Conservation (phyloP, 2,888 invertebrate species). For the Lymantria dispar region DNA sequence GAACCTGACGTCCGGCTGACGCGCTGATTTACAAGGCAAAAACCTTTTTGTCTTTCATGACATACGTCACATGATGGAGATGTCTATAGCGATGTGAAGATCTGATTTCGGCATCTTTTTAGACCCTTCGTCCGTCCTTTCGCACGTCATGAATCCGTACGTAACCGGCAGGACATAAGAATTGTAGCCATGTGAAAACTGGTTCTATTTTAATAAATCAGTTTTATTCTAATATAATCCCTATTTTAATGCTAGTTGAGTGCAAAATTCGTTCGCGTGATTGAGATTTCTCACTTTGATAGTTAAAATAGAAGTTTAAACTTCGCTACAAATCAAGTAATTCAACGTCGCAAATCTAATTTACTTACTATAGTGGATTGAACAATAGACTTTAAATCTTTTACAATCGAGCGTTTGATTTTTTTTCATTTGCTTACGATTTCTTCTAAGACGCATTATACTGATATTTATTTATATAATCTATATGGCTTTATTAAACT, state of each 20-base stretch:
- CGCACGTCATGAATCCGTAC: constrained; percentile 43
- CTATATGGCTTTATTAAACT: no score
- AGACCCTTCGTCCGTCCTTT: constrained; percentile 53
- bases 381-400: constrained; percentile 20
- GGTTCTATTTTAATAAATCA: constrained; percentile 19
- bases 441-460: no score
- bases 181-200: constrained; percentile 26
- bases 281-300: constrained; percentile 19
- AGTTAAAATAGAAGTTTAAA: constrained; percentile 27
- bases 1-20: constrained; percentile 42
- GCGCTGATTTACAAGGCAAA: constrained; percentile 72
- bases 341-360: constrained; percentile 30
- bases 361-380: constrained; percentile 28
- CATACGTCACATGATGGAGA: constrained; percentile 64
- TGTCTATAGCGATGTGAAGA: constrained; percentile 54
- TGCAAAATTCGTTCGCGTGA: constrained; percentile 4
- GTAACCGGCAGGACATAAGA: constrained; percentile 31
- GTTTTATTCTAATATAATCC: constrained; percentile 6
- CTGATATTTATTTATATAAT: no score
- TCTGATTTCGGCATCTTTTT: constrained; percentile 76
- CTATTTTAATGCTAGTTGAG: background rate
- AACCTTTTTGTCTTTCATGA: constrained; percentile 59
- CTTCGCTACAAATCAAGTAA: constrained; percentile 28
- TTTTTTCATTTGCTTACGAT: constrained; percentile 5
- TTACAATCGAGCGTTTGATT: constrained; percentile 6